Conservation (phyloP, 2,888 invertebrate species). For the Lepidocyrtoides sp. region DNA sequence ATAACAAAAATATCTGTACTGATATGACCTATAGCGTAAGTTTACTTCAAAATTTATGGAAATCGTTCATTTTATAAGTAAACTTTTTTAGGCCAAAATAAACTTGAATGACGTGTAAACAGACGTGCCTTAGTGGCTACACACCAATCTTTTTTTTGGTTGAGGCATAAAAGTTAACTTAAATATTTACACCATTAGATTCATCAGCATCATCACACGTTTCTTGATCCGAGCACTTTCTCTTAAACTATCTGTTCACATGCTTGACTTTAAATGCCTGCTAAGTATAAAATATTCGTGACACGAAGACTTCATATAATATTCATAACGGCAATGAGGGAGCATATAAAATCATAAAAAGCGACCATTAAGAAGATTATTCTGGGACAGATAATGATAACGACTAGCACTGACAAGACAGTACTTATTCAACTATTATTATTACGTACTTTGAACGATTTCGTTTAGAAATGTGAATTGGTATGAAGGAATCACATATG, state of each 20-base stretch:
- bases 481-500: neutral
- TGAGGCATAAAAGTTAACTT: neutral
- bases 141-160: too few relatives aligned
- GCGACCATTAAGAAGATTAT: slow-evolving; percentile 64
- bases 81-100: too few relatives aligned
- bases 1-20: too few relatives aligned
- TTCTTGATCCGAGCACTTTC: slow-evolving; percentile 3
- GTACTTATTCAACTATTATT: neutral
- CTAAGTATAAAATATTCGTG: slow-evolving; percentile 32
- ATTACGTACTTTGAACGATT: slow-evolving; percentile 10
- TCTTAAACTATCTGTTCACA: neutral
- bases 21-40: too few relatives aligned
- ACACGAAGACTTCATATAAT: slow-evolving; percentile 32
- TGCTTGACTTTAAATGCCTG: neutral
- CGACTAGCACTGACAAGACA: neutral
- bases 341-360: slow-evolving; percentile 43
- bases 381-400: slow-evolving; percentile 45
- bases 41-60: too few relatives aligned
- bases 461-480: slow-evolving; percentile 42
- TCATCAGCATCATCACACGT: neutral
- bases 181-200: slow-evolving; percentile 12
- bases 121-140: too few relatives aligned
- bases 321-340: slow-evolving; percentile 23
- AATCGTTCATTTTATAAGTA: neutral
- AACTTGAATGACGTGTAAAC: too few relatives aligned